Evolutionary conservation across 1,140 invertebrate genomes (phyloP).

Genomic region (Drosophila tristis): DNA sequence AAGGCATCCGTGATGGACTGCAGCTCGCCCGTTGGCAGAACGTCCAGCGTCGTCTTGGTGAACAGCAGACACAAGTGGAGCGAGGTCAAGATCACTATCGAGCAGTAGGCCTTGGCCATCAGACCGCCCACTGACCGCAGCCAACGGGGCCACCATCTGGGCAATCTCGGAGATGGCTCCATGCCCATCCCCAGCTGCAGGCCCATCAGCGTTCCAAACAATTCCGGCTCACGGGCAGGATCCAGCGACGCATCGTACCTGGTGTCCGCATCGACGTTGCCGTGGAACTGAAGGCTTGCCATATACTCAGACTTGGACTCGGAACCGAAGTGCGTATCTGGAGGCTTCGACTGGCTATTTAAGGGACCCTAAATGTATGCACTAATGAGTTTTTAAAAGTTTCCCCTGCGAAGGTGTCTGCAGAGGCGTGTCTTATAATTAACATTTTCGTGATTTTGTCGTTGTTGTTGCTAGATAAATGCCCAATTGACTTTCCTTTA

Average conservation of each 20-base stretch:
- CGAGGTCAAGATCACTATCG: constrained; percentile 37
- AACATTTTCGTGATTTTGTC: constrained; percentile 13
- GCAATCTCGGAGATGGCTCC: constrained; percentile 32
- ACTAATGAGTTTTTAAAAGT: constrained; percentile 82
- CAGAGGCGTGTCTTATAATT: constrained; percentile 41
- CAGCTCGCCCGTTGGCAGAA: constrained; percentile 60
- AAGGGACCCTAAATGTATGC: constrained; percentile 66
- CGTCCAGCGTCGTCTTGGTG: constrained; percentile 65
- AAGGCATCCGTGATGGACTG: constrained; percentile 73
- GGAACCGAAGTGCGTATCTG: constrained; percentile 39
- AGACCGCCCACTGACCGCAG: background rate
- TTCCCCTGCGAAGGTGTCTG: constrained; percentile 37
- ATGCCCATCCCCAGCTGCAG: constrained; percentile 44
- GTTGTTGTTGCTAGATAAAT: constrained; percentile 30
- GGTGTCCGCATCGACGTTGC: constrained; percentile 47
- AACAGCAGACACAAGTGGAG: constrained; percentile 66
- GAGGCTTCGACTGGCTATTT: constrained; percentile 38
- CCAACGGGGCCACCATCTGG: constrained; percentile 37
- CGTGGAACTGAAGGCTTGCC: constrained; percentile 65
- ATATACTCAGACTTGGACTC: constrained; percentile 25
- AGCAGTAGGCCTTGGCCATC: constrained; percentile 24
- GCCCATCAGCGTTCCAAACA: constrained; percentile 41
- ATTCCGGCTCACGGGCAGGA: constrained; percentile 29
- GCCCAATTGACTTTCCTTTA: constrained; percentile 53
- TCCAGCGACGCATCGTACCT: constrained; percentile 45